Evolutionary conservation across 2,797 vertebrate genomes (phyloP).

Genomic region (Myripristis murdjan): DNA sequence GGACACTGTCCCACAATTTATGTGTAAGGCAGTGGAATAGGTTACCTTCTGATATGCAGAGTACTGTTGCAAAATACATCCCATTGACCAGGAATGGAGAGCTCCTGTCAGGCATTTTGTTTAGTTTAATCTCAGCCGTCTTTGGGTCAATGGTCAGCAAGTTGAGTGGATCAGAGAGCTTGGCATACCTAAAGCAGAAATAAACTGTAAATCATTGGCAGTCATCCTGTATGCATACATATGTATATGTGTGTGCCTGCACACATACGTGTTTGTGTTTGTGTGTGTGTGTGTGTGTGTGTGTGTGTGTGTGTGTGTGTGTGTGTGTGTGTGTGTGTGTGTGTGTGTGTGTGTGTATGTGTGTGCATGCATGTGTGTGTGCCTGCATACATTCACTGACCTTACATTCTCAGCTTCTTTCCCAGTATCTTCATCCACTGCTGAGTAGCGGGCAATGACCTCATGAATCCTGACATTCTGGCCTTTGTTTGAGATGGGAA

Average conservation of each 20-base stretch:
- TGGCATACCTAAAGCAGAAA: conserved; percentile 84
- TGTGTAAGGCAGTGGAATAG: too few species aligned
- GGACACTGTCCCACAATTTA: too few species aligned
- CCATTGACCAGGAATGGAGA: conserved; percentile 84
- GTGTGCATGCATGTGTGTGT: too few species aligned
- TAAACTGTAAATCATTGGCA: not conserved
- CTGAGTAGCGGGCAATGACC: conserved; percentile 82
- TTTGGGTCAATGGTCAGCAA: conserved; percentile 87
- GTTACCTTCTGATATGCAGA: conserved; percentile 84
- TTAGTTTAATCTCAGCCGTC: conserved; percentile 90
- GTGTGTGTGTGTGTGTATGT: too few species aligned
- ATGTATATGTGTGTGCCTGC: too few species aligned
- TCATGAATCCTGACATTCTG: conserved; percentile 47
- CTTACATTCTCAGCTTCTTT: conserved; percentile 85
- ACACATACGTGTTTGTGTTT: too few species aligned
- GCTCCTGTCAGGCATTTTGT: conserved; percentile 86
- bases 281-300: conserved; percentile 2
- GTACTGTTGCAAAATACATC: conserved; percentile 86
- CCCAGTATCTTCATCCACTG: conserved; percentile 88
- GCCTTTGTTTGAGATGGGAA: conserved; percentile 80
- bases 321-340: too few species aligned
- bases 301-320: too few species aligned
- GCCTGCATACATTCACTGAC: too few species aligned
- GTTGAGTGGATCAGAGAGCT: conserved; percentile 87
- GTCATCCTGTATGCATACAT: too few species aligned